phyloP scores from a whole-genome alignment of 1,140 invertebrate species.

The Drosophila cardini region DNA sequence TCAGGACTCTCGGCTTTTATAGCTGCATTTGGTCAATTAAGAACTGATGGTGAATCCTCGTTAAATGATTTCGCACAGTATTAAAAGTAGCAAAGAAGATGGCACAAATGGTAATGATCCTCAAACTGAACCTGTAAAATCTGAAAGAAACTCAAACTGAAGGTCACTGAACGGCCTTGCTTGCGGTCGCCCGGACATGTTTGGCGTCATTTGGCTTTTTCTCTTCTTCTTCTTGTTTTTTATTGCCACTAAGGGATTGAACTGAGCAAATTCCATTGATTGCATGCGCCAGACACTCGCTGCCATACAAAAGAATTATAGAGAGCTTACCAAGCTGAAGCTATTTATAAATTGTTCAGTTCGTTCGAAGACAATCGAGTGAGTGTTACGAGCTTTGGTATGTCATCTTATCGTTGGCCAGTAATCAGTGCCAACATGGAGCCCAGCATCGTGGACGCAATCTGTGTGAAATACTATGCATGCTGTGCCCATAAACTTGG shows the following conservation, averaged over 20 bases:
- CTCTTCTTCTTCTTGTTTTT: conserved; percentile 27
- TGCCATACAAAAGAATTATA: neutral
- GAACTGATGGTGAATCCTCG: conserved; percentile 44
- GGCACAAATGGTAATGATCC: conserved; percentile 2
- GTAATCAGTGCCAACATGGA: conserved; percentile 56
- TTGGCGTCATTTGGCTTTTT: conserved; percentile 71
- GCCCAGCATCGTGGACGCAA: conserved; percentile 60
- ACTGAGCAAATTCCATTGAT: conserved; percentile 69
- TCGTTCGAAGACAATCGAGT: conserved; percentile 48
- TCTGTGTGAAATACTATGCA: conserved; percentile 76
- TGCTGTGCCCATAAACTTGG: conserved; percentile 71
- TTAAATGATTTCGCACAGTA: conserved; percentile 73
- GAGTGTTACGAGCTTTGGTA: conserved; percentile 68
- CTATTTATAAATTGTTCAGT: conserved; percentile 74
- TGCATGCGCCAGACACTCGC: conserved; percentile 66
- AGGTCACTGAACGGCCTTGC: conserved; percentile 81
- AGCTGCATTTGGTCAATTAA: conserved; percentile 79
- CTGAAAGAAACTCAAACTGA: conserved; percentile 25
- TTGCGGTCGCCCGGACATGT: conserved; percentile 68
- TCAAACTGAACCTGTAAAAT: conserved; percentile 40
- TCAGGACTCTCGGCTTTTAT: conserved; percentile 43
- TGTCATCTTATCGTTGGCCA: conserved; percentile 72
- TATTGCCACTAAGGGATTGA: conserved; percentile 57
- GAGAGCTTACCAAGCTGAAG: conserved; percentile 14
- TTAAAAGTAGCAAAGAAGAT: conserved; percentile 18